These are phyloP conservation scores for Gymnothorax reevesii DNA, from an alignment of 2,797 vertebrate genomes.

Conservation along the genomic window DNA sequence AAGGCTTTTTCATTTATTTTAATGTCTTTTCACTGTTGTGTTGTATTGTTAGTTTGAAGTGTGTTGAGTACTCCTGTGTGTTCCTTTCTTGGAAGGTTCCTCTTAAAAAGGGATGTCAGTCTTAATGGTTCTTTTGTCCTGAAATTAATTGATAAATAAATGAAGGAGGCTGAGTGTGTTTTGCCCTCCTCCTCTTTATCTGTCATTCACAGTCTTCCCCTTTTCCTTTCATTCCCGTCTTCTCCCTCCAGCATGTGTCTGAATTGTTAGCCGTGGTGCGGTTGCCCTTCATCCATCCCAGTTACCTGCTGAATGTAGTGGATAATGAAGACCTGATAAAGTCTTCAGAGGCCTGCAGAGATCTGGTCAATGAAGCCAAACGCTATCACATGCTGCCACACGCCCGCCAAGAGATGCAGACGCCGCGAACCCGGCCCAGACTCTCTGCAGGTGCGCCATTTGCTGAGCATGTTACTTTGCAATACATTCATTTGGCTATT, in stretches of 20 bases:
- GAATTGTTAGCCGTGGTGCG: slow-evolving; percentile 90
- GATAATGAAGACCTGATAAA: slow-evolving; percentile 99
- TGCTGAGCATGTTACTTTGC: not conserved
- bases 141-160: not conserved
- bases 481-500: no score
- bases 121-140: not conserved
- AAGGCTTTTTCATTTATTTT: not conserved
- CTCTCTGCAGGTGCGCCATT: slow-evolving; percentile 86
- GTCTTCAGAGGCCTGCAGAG: slow-evolving; percentile 93
- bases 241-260: slow-evolving; percentile 77
- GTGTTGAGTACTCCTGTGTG: not conserved
- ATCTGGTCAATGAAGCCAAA: slow-evolving; percentile 97
- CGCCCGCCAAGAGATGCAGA: slow-evolving; percentile 97
- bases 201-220: not conserved
- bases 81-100: not conserved
- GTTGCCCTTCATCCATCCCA: slow-evolving; percentile 97
- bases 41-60: not conserved
- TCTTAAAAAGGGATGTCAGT: not conserved
- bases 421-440: slow-evolving; percentile 88
- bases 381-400: slow-evolving; percentile 99
- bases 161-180: not conserved
- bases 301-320: slow-evolving; percentile 96
- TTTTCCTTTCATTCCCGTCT: not conserved
- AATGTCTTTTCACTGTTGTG: not conserved
- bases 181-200: slow-evolving; percentile 6